Evolutionary conservation across 23 tunicate genomes (phyloP).

Genomic region (Ciona savignyi): DNA sequence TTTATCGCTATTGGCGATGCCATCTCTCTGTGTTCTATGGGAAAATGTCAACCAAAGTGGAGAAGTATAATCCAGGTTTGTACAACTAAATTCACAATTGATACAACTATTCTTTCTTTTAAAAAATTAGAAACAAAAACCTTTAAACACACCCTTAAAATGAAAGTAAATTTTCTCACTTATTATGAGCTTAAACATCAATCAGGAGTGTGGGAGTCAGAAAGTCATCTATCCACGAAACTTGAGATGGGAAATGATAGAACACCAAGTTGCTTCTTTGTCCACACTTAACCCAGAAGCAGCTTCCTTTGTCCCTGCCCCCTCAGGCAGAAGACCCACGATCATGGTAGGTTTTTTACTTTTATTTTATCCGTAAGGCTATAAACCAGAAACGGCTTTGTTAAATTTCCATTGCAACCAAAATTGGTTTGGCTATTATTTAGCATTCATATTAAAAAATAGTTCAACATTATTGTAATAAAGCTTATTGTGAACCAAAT

Average conservation of each 20-base stretch:
- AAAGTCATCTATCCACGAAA: background rate
- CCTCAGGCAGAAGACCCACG: background rate
- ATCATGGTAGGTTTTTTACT: background rate
- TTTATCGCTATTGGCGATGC: constrained; percentile 61
- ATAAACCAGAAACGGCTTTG: background rate
- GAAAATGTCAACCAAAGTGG: constrained; percentile 44
- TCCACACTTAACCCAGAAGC: background rate
- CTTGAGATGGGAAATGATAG: background rate
- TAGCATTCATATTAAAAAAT: too few species aligned
- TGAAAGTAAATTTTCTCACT: too few species aligned
- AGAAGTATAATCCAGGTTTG: background rate
- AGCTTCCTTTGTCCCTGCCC: background rate
- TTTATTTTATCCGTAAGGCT: background rate
- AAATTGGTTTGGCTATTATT: too few species aligned
- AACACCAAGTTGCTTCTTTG: background rate
- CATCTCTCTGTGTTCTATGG: constrained; percentile 44
- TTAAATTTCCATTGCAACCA: background rate
- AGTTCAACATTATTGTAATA: too few species aligned
- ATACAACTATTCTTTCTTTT: too few species aligned
- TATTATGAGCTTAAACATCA: too few species aligned
- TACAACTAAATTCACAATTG: too few species aligned
- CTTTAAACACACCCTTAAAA: too few species aligned
- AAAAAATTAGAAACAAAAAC: too few species aligned
- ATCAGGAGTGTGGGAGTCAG: too few species aligned
- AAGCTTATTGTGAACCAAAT: too few species aligned